Conservation (phyloP, 2,113 vertebrate genomes). For the Callaeas wilsoni region DNA sequence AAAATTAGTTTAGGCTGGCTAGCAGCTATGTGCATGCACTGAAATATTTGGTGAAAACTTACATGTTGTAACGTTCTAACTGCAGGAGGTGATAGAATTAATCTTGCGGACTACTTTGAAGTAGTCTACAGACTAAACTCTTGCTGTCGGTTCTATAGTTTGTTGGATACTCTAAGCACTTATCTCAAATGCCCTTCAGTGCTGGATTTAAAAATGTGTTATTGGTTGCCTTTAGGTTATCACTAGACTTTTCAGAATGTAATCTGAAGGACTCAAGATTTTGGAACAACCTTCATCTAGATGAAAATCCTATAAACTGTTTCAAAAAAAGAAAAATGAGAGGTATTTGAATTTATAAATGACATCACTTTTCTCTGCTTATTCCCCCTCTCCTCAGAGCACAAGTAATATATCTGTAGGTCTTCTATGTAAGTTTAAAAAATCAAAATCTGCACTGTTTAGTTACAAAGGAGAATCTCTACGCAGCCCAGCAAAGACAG, state of each 20-base stretch:
- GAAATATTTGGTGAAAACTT: background rate
- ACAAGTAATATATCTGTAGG: background rate
- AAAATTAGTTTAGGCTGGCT: background rate
- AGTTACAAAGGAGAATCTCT: background rate
- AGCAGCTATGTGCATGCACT: fast-evolving
- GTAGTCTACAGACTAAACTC: background rate
- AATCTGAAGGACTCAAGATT: background rate
- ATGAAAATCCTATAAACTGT: background rate
- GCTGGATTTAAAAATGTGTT: background rate
- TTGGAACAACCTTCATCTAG: background rate
- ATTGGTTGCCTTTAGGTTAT: background rate
- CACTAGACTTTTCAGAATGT: background rate
- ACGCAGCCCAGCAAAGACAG: background rate
- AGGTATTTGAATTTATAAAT: background rate
- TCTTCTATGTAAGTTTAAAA: background rate
- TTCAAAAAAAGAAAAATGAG: background rate
- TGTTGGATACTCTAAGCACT: background rate
- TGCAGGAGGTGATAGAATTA: background rate
- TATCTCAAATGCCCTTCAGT: background rate
- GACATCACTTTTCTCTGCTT: fast-evolving
- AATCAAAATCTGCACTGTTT: background rate
- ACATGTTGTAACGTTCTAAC: background rate
- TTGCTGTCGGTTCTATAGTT: background rate
- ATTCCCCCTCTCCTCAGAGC: background rate
- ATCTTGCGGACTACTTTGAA: background rate